A percentile compares a stretch with the other conserved stretches of the same genome.
Evolutionary conservation across 1,140 invertebrate genomes (phyloP).

Genomic region (Platyscapa corneri): DNA sequence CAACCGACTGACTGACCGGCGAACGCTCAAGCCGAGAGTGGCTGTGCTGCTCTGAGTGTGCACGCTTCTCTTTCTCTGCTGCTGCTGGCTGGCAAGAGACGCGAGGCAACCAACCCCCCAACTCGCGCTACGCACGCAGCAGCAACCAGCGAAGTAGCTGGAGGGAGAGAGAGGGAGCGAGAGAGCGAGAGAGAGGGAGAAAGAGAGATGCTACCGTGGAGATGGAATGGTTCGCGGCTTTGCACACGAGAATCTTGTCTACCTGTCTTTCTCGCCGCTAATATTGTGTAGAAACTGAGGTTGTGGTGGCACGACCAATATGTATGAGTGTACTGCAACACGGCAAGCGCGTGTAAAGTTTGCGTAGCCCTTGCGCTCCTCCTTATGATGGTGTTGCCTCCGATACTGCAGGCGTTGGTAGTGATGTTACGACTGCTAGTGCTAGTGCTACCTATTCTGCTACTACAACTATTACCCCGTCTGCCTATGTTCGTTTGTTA

Average conservation of each 20-base stretch:
- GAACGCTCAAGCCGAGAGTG: conserved; percentile 20
- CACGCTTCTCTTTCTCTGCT: conserved; percentile 27
- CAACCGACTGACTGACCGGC: conserved; percentile 19
- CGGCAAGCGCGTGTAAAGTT: conserved; percentile 6
- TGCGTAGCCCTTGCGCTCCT: background rate
- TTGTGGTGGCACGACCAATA: background rate
- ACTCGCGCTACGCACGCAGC: conserved; percentile 18
- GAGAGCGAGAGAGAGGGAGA: background rate
- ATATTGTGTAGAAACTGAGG: background rate
- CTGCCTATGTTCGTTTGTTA: conserved; percentile 1
- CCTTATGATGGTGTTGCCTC: background rate
- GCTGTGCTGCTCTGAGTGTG: conserved; percentile 5
- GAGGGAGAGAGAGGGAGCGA: background rate
- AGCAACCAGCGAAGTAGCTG: background rate
- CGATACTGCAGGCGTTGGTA: background rate
- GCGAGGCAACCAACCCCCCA: conserved; percentile 12
- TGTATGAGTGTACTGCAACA: conserved; percentile 15
- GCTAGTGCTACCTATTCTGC: background rate
- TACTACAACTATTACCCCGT: conserved; percentile 13
- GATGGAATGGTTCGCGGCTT: conserved; percentile 17
- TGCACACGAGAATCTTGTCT: conserved; percentile 25
- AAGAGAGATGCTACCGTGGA: conserved; percentile 22
- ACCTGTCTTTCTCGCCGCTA: conserved; percentile 23
- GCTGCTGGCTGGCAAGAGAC: conserved; percentile 19
- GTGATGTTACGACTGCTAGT: background rate